These are phyloP conservation scores for Lutjanus erythropterus DNA, from an alignment of 2,113 vertebrate species.

Conservation along the genomic window DNA sequence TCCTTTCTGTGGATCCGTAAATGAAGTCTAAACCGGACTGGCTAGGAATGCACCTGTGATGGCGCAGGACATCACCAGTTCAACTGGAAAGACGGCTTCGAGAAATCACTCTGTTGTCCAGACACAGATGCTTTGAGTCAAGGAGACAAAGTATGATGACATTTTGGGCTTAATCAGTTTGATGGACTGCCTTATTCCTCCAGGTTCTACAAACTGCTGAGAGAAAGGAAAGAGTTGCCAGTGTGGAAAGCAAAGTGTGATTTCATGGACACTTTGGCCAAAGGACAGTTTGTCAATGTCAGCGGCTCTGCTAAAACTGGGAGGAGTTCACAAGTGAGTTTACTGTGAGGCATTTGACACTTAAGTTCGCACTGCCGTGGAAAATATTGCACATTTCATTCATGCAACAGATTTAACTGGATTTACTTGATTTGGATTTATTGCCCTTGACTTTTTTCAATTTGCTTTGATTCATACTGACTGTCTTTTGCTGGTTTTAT, in stretches of 20 bases:
- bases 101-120: constrained; percentile 48
- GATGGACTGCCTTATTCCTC: constrained; percentile 93
- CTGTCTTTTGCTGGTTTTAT: too few species aligned
- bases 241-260: constrained; percentile 88
- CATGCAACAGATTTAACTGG: background rate
- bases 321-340: constrained; percentile 93
- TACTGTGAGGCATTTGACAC: background rate
- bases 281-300: constrained; percentile 86
- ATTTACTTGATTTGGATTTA: too few species aligned
- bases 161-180: constrained; percentile 91
- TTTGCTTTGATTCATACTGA: too few species aligned
- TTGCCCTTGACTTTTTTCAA: too few species aligned
- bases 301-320: constrained; percentile 89
- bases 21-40: constrained; percentile 40
- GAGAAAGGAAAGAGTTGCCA: constrained; percentile 89
- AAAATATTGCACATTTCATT: constrained; percentile 3
- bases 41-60: constrained; percentile 42
- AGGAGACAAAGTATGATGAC: constrained; percentile 69
- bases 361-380: background rate
- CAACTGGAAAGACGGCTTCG: constrained; percentile 55
- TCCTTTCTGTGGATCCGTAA: constrained; percentile 43
- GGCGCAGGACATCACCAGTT: constrained; percentile 56
- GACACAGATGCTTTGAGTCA: constrained; percentile 57
- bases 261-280: constrained; percentile 89
- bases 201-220: constrained; percentile 90